phyloP scores from a whole-genome alignment of 1,140 invertebrate species.

The Homalodisca vitripennis region DNA sequence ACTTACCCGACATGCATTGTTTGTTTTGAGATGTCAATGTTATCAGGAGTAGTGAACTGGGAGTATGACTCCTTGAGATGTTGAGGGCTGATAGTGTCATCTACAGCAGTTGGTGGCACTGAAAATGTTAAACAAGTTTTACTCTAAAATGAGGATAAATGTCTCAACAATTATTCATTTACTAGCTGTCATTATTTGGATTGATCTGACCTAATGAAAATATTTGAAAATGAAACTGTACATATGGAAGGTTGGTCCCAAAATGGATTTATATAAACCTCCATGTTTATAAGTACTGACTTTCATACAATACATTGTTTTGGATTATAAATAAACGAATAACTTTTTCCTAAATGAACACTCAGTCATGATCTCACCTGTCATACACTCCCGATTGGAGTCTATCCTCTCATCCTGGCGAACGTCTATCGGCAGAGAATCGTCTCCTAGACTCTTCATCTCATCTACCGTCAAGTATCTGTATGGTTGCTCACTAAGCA shows the following conservation, averaged over 20 bases:
- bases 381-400: slow-evolving; percentile 48
- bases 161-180: no score
- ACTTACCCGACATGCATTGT: slow-evolving; percentile 74
- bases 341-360: no score
- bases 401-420: slow-evolving; percentile 82
- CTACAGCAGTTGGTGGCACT: slow-evolving; percentile 57
- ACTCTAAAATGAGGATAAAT: no score
- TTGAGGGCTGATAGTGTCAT: slow-evolving; percentile 63
- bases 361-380: slow-evolving; percentile 38
- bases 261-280: no score
- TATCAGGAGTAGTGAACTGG: slow-evolving; percentile 63
- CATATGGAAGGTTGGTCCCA: no score
- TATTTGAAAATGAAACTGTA: no score
- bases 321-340: no score
- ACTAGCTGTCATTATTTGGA: no score
- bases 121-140: no score
- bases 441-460: slow-evolving; percentile 92
- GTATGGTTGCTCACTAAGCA: slow-evolving; percentile 88
- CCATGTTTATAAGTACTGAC: no score
- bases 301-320: no score
- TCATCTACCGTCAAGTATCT: slow-evolving; percentile 89
- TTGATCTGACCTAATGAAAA: no score
- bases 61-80: slow-evolving; percentile 52
- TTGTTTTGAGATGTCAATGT: slow-evolving; percentile 66
- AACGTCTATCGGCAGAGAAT: slow-evolving; percentile 90